Base-by-base conservation (phyloP, 92 coral and sea anemone species). In the Virgularia gustaviana region DNA sequence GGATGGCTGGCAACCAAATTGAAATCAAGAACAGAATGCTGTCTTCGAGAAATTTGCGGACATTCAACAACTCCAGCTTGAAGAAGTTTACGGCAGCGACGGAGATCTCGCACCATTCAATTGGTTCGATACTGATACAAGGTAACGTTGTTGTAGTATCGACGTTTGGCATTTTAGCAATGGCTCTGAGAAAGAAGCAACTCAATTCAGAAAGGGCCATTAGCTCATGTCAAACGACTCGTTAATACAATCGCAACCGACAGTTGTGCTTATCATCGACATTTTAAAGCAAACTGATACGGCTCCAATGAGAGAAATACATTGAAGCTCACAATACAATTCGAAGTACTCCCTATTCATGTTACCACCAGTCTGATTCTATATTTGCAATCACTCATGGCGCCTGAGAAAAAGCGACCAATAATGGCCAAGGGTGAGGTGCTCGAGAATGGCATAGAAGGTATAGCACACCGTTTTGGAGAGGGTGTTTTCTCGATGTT, bases 41-140 rank as follows among this genome's bases (percentile, higher is more conserved):
- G 71, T 45, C 7, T 22, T 8, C 30, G 29, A 37, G 44, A 38
- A 56, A 39, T 29, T 65, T 6, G 44, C 65, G 2, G 77, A 78
- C 35, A 25, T 49, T 27, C 37, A 56, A 57, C 53, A 34, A 22
- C 37, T 70, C 8, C 12, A 7, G 18, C 23, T 78, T 11, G 42
- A 30, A 1, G 56, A 78, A 27, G 18, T 68, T 4, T 20, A 8
- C 22, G 78, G 57, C 0, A 54, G 41, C 8, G 36, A 38, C 33
- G 78, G 78, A 12, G 64, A 45, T 49, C 66, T 30, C 4, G 83
- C 70, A 39, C 44, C 83, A 16, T 51, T 29, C 38, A 28, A 43
- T 27, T 67, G 78, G 83, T 55, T 78, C 43, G 33, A 61, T 10
- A 58, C 71, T 57, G 24, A 28, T 30, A 52, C 34, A 10, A 53